Conservation (phyloP, 2,888 invertebrate genomes). For the Listrodromus nycthemerus region DNA sequence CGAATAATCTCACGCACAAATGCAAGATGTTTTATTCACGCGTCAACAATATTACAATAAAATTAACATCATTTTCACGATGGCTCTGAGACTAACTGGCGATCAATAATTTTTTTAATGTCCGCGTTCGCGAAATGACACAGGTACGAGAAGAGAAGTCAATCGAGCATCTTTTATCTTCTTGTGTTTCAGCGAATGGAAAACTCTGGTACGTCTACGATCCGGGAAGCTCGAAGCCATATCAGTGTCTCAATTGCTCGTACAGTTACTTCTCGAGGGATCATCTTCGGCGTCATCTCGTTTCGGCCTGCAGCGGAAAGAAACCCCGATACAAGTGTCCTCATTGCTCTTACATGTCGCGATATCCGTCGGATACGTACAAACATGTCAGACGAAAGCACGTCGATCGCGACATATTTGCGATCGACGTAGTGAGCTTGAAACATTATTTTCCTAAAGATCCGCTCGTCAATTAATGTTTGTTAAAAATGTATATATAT, state of each 20-base stretch:
- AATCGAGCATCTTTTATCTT: slow-evolving; percentile 26
- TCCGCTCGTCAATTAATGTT: slow-evolving; percentile 6
- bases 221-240: slow-evolving; percentile 68
- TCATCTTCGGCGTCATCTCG: slow-evolving; percentile 34
- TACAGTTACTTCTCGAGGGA: slow-evolving; percentile 72
- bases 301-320: slow-evolving; percentile 72
- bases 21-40: background rate
- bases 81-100: slow-evolving; percentile 14
- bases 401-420: slow-evolving; percentile 56
- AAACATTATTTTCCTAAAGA: slow-evolving; percentile 39
- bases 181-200: slow-evolving; percentile 22
- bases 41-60: background rate
- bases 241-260: slow-evolving; percentile 72
- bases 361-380: slow-evolving; percentile 46
- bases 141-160: background rate
- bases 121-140: background rate
- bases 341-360: slow-evolving; percentile 70
- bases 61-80: background rate
- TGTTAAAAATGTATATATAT: background rate
- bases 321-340: slow-evolving; percentile 76
- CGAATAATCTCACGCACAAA: background rate
- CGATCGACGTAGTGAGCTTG: slow-evolving; percentile 48
- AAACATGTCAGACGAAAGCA: slow-evolving; percentile 47
- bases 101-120: background rate
- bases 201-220: slow-evolving; percentile 33